Conservation (phyloP, 1,140 invertebrate genomes). For the Lepidurus packardi region DNA sequence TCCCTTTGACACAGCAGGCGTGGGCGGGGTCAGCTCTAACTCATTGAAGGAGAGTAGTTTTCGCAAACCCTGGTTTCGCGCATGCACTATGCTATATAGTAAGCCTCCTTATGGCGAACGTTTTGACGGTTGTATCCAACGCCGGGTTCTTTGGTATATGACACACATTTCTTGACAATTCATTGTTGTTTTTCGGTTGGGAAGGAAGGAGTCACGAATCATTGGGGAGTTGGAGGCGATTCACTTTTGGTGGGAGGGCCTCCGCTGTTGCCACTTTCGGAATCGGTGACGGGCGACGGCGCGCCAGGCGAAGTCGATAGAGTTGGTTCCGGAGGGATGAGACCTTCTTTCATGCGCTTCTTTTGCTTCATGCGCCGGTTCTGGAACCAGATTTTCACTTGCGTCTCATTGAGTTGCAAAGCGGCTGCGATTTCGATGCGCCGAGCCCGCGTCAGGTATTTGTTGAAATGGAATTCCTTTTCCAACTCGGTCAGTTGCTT, state of each 20-base stretch:
- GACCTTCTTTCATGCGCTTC: constrained; percentile 84
- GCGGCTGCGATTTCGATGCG: constrained; percentile 96
- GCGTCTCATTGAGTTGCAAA: constrained; percentile 93
- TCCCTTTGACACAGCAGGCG: no score
- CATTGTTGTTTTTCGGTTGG: no score
- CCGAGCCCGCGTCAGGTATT: constrained; percentile 91
- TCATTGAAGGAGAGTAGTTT: no score
- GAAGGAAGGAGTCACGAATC: not conserved
- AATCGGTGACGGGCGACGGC: constrained; percentile 34
- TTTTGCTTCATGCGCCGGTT: constrained; percentile 91
- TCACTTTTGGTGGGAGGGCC: constrained; percentile 33
- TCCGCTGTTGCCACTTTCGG: constrained; percentile 31
- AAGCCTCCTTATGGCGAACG: no score
- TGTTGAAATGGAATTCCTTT: constrained; percentile 99
- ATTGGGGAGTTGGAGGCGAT: constrained; percentile 35
- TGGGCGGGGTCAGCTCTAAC: no score
- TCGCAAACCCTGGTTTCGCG: no score
- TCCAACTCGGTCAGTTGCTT: constrained; percentile 98
- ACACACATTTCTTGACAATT: no score
- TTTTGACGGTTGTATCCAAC: no score
- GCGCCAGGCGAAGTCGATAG: constrained; percentile 37
- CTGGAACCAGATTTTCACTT: constrained; percentile 90
- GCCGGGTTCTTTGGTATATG: no score
- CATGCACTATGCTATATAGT: no score
- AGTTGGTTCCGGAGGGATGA: constrained; percentile 58